phyloP scores from a whole-genome alignment of 2,113 vertebrate genomes.

The Pteronura brasiliensis region DNA sequence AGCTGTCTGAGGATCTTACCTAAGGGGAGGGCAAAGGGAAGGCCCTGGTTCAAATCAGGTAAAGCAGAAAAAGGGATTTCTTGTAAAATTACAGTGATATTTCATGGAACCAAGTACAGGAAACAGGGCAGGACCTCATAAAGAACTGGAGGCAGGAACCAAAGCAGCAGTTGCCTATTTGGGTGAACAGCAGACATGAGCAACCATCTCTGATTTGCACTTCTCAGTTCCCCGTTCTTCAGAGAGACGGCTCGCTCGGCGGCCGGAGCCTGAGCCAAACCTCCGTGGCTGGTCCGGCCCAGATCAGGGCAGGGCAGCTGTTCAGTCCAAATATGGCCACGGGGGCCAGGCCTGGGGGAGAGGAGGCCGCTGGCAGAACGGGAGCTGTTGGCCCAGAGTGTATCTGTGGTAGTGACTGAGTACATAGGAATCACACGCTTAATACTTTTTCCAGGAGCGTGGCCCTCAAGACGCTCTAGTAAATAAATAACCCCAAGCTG shows the following conservation, averaged over 20 bases:
- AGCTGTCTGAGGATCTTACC: background rate
- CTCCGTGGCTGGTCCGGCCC: background rate
- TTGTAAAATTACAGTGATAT: background rate
- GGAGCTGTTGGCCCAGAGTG: background rate
- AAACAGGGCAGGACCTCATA: background rate
- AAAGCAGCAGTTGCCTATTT: background rate
- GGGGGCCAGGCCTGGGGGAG: background rate
- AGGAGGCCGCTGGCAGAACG: background rate
- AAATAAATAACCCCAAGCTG: background rate
- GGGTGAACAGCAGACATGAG: background rate
- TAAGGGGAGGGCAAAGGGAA: background rate
- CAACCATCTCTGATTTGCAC: background rate
- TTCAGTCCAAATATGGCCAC: background rate
- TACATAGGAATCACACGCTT: background rate
- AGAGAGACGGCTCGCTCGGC: background rate
- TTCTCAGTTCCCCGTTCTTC: background rate
- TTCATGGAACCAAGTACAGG: background rate
- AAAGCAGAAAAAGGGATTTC: background rate
- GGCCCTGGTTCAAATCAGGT: background rate
- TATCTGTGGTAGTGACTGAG: background rate
- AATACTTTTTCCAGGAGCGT: background rate
- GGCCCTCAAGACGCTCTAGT: background rate
- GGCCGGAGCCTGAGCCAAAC: background rate
- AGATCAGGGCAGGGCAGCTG: background rate
- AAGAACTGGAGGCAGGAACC: background rate